phyloP scores from a whole-genome alignment of 2,888 invertebrate genomes.

The Tortricodes alternella region DNA sequence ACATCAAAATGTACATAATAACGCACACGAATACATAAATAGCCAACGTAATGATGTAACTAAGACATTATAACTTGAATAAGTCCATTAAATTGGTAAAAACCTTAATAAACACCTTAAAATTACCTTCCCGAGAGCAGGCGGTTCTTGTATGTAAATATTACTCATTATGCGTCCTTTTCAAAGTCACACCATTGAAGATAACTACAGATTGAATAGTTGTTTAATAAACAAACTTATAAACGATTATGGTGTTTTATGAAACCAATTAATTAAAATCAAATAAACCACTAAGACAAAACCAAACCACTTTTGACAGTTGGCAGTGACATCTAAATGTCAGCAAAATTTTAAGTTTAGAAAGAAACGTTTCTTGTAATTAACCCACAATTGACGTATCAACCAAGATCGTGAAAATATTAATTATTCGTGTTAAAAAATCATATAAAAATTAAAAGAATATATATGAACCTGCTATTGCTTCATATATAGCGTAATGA shows the following conservation, averaged over 20 bases:
- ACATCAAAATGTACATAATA: too few species aligned
- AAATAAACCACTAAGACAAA: background rate
- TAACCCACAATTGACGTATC: too few species aligned
- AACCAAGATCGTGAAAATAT: too few species aligned
- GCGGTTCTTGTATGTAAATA: conserved; percentile 98
- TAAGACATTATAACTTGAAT: background rate
- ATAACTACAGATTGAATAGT: background rate
- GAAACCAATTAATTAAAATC: background rate
- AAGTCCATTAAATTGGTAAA: background rate
- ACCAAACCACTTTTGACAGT: background rate
- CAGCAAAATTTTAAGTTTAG: too few species aligned
- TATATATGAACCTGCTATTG: too few species aligned
- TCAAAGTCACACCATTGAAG: background rate
- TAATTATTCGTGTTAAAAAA: too few species aligned
- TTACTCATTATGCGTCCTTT: conserved; percentile 90
- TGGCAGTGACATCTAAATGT: too few species aligned
- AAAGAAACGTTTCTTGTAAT: too few species aligned
- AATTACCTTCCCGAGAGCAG: conserved; percentile 95
- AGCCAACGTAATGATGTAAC: background rate
- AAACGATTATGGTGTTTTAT: background rate
- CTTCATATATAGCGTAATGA: too few species aligned
- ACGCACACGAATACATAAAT: too few species aligned
- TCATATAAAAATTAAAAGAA: too few species aligned
- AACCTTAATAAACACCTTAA: background rate
- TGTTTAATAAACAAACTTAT: background rate